Evolutionary conservation across 2,797 vertebrate species (phyloP).

Genomic region (Danio choprae): DNA sequence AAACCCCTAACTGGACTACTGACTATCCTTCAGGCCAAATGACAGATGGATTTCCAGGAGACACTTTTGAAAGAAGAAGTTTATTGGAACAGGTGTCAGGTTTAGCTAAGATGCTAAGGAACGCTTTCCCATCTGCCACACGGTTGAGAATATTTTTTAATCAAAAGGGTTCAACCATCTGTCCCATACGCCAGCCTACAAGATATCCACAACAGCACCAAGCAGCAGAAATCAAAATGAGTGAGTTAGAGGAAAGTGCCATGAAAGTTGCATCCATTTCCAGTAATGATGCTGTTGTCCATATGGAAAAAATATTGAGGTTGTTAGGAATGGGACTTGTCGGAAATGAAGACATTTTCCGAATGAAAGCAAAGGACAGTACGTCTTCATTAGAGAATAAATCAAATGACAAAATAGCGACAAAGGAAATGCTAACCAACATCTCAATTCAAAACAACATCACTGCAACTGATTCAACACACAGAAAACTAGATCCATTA

Average conservation of each 20-base stretch:
- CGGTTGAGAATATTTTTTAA: slow-evolving; percentile 13
- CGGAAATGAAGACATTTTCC: slow-evolving; percentile 14
- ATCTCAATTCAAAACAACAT: not conserved
- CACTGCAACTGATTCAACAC: not conserved
- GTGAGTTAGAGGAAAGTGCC: not conserved
- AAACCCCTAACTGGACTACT: not conserved
- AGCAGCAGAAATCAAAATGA: slow-evolving; percentile 9
- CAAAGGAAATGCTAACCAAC: not conserved
- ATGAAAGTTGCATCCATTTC: not conserved
- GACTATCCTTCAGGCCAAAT: not conserved
- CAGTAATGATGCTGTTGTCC: slow-evolving; percentile 3
- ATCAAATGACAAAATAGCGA: not conserved
- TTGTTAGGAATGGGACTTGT: not conserved
- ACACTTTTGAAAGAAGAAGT: not conserved
- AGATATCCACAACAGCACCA: slow-evolving; percentile 22
- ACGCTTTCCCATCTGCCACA: slow-evolving; percentile 21
- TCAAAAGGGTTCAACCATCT: slow-evolving; percentile 37
- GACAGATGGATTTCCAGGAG: not conserved
- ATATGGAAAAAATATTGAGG: slow-evolving; percentile 6
- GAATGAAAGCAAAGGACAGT: not conserved
- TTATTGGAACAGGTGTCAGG: slow-evolving; percentile 21
- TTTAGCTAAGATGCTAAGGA: not conserved
- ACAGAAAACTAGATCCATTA: not conserved
- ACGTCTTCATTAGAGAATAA: not conserved
- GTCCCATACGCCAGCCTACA: slow-evolving; percentile 12